Base-by-base conservation (phyloP, 2,797 vertebrate genomes). In the Pipistrellus kuhlii region DNA sequence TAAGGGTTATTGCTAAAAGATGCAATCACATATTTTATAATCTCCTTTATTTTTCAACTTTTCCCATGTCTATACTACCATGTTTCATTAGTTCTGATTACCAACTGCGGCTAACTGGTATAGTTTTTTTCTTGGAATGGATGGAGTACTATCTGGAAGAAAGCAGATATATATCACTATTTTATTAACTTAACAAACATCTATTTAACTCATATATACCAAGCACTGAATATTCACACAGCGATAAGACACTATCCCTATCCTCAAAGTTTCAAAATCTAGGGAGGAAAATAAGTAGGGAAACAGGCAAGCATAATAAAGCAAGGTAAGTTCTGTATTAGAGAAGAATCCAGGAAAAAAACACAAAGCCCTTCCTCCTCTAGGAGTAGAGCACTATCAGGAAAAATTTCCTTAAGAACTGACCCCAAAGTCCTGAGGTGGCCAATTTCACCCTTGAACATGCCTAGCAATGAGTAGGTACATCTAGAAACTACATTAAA, bases 111-210 rank as follows among this genome's bases (percentile, higher is more conserved):
- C 20, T 32, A 57, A 69, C 44, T 59, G 77, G 44, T 68, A 68
- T 69, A 89, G 46, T 78, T 51, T 83, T 85, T 88, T 53, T 84
- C 30, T 44, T 77, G 69, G 32, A 87, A 83, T 7, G 15, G 13
- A 62, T 57, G 12, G 91, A 83, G 18, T 48, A 57, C 30, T 30
- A 32, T 18, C 20, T 18, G 8, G 21, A 84, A 82, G 30, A 89
- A 85, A 85, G 46, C 27, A 72, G 14, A 5, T 62, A 13, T 64
- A 64, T 7, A 62, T 88, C 30, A 57, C 30, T 51, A 68, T 46
- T 77, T 93, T 41, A 21, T 46, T 71, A 76, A 76, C 30, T 80
- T 76, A 66, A 88, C 77, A 85, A 87, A 78, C n/a, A 93, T 25
- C 44, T 85, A 85, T 13, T 38, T 35, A 93, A 57, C 30, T 82